Evolutionary conservation across 2,888 invertebrate species (phyloP), one percentile per base, ranked within the genome.

Genomic region (Anorthoa munda): DNA sequence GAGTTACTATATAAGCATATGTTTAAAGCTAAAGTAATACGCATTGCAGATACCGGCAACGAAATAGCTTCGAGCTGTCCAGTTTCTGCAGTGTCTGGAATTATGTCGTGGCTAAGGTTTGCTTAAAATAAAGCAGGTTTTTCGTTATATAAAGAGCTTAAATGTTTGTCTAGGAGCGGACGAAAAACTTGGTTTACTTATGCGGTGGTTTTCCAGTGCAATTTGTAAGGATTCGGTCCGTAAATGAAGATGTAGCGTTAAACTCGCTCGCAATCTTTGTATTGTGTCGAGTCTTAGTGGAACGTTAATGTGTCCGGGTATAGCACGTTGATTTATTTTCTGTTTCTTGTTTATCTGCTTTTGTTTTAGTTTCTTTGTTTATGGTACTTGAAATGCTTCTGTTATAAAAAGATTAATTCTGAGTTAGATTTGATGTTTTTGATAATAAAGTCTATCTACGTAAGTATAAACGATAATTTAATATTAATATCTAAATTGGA

Each of bases 31-130:
- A 81, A 83, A 85, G 74, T 82, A 85, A 86, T 91, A 89, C 91
- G 91, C 91, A 90, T 81, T 91, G 91, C 91, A 90, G 91, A 90
- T 91, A 81, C n/a, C 79, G 45, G 84, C 83, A 83, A 82, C 70
- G 82, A 72, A 81, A 86, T 77, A 18, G 76, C 21, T 83, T 75
- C 75, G 72, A 74, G 71, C 63, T 75, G 68, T 81, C 75, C 78
- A 77, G 72, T 76, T 79, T 81, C 86, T 85, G 80, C 79, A 87
- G 77, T 80, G 18, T 77, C 61, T 73, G 26, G 51, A 79, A 84
- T 82, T 81, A 87, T 79, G 68, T 82, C 61, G 61, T 77, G 64
- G 67, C 67, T 73, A 74, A 70, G 70, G 70, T 77, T 81, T 72
- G 65, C 68, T 70, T 75, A 72, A 77, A 83, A 75, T 74, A 76